Evolutionary conservation across 2,113 vertebrate species (phyloP), one percentile per base, ranked within the genome.

Genomic region (Opisthocomus hoazin): DNA sequence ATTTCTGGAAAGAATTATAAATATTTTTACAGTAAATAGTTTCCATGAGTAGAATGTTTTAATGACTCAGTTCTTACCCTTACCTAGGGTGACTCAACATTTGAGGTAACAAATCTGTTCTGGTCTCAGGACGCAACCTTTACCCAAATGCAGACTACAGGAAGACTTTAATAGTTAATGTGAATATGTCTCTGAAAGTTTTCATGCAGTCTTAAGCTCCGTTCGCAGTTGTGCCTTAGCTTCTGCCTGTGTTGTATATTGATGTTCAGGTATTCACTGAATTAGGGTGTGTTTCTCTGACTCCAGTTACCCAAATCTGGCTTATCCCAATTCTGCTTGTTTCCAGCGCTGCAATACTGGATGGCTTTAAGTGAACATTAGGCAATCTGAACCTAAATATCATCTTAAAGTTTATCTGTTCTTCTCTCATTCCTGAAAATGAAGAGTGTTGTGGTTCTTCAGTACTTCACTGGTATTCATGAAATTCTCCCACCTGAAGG

Each of bases 401-500:
- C 14, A 50, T 12, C 10, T 58, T 11, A 43, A 77, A 34, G 4
- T 63, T 14, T 73, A 26, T 5, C 9, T 78, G 14, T 14, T 78
- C 21, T 14, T 17, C 10, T 34, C 10, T 46, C 83, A 2, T 34
- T 91, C 30, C 34, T 56, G 32, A 36, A 89, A 77, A 77, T 3
- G 15, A 45, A 32, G 12, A 30, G 8, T 6, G 18, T 56, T n/a
- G 24, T 2, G 46, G 16, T 64, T 87, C 32, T 73, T 27, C 11
- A 60, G 2, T 50, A 41, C 19, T 77, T 90, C 43, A 37, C 16
- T 51, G 6, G 3, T 50, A 39, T 12, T 80, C 6, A 21, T 32
- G 1, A 85, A 68, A 37, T 22, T 11, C 8, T 78, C 11, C 14
- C 13, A 61, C 0, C 0, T 39, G 27, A 71, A 23, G 76, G 18